Evolutionary conservation across 2,113 vertebrate genomes (phyloP).

Genomic region (Cyanoderma ruficeps): DNA sequence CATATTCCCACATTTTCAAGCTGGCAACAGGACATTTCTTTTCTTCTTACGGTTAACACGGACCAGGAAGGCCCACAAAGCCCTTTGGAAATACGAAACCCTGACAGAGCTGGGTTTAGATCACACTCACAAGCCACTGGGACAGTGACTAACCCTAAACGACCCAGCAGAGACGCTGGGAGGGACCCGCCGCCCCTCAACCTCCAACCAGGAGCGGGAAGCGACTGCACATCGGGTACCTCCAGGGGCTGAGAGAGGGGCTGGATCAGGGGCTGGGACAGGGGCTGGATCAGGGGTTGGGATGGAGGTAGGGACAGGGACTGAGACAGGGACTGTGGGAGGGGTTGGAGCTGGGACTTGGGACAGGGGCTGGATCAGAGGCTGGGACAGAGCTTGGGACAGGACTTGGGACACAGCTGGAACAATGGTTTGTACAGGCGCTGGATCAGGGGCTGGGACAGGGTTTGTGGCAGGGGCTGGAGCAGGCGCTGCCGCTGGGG

Average conservation of each 20-base stretch:
- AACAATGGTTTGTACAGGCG: no score
- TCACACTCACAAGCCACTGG: accelerated
- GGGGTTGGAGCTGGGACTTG: no score
- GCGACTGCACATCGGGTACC: accelerated
- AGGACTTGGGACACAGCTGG: not conserved
- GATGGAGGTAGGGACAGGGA: accelerated
- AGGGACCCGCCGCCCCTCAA: no score
- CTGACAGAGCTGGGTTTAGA: no score
- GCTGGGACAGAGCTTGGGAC: no score
- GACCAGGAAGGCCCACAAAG: not conserved
- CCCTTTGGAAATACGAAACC: accelerated
- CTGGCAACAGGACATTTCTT: not conserved
- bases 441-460: not conserved
- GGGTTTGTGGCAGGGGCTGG: not conserved
- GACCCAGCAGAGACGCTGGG: no score
- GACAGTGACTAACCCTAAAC: accelerated
- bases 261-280: no score
- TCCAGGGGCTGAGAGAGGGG: not conserved
- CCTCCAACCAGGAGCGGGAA: not conserved
- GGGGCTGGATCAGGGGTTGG: not conserved
- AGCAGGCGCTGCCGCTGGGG: not conserved
- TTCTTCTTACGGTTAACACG: not conserved
- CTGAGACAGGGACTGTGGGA: not conserved
- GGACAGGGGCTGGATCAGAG: not conserved
- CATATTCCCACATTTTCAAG: not conserved